phyloP scores from a whole-genome alignment of 1,140 invertebrate species.

The Eumaeus atala region DNA sequence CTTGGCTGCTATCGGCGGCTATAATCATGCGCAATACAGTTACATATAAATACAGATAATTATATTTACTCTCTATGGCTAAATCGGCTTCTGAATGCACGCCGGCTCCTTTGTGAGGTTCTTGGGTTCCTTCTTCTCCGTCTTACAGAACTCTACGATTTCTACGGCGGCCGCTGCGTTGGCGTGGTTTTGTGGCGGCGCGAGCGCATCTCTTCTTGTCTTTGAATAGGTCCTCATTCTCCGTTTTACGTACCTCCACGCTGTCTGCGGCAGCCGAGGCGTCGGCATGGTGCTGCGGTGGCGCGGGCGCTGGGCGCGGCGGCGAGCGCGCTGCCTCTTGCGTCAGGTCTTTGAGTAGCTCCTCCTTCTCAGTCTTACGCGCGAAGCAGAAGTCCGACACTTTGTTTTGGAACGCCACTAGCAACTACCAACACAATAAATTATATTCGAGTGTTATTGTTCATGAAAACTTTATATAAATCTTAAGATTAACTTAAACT shows the following conservation, averaged over 20 bases:
- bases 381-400: slow-evolving; percentile 99
- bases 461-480: too few relatives aligned
- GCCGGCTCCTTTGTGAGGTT: slow-evolving; percentile 61
- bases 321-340: slow-evolving; percentile 80
- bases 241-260: slow-evolving; percentile 72
- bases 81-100: slow-evolving; percentile 67
- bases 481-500: too few relatives aligned
- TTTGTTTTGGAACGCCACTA: slow-evolving; percentile 98
- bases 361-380: slow-evolving; percentile 98
- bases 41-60: too few relatives aligned
- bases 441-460: too few relatives aligned
- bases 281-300: slow-evolving; percentile 72
- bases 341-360: slow-evolving; percentile 93
- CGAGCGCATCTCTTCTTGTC: slow-evolving; percentile 35
- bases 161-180: too few relatives aligned
- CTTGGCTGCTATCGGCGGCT: slow-evolving; percentile 31
- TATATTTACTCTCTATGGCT: too few relatives aligned
- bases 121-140: too few relatives aligned
- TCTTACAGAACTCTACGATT: too few relatives aligned
- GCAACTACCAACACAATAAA: slow-evolving; percentile 77
- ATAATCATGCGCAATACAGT: slow-evolving; percentile 30
- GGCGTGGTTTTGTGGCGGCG: slow-evolving; percentile 68
- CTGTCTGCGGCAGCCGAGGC: slow-evolving; percentile 45
- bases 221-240: slow-evolving; percentile 71
- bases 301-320: slow-evolving; percentile 71